Evolutionary conservation across 2,888 invertebrate species (phyloP), one percentile per base, ranked within the genome.

Genomic region (Volucella inflata): DNA sequence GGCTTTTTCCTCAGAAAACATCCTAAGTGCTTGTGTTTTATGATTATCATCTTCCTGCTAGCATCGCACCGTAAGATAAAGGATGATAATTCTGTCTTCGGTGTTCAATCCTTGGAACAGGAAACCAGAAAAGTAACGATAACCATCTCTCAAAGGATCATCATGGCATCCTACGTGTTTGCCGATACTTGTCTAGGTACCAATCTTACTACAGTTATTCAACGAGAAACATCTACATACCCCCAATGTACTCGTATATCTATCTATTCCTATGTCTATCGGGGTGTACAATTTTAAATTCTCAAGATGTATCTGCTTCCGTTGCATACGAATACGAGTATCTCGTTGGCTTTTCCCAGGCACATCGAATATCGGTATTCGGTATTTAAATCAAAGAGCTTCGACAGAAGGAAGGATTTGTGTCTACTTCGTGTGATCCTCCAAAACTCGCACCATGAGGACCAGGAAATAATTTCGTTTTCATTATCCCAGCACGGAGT

Each of bases 351-450:
- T 64, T 44, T 44, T 38, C 48, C 12, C 67, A 57, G 57, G 46
- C 57, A 70, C 70, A 42, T 57, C 57, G 74, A 46, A 51, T 75
- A 75, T 57, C 65, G 75, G n/a, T n/a, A 75, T 65, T 75, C 48
- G 46, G 57, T 75, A 75, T 57, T 75, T 57, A 65, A 75, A 65
- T 65, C 42, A 38, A 50, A 46, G 51, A 16, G 55, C 36, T 30
- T 14, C n/a, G 11, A 53, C 53, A 53, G 53, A 62, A 78, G 50
- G 50, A 78, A 55, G 57, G 42, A 70, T 78, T 55, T 38, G 36
- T 68, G 65, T 38, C 17, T 12, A 21, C 50, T n/a, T 51, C 38
- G n/a, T 77, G 14, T 53, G 53, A 64, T 77, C 48, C 46, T 46
- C 4, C 44, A 30, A 6, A 6, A 6, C 6, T 30, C 1, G 30